Conservation (phyloP, 1,140 invertebrate genomes). For the Sminthurinus signatus region DNA sequence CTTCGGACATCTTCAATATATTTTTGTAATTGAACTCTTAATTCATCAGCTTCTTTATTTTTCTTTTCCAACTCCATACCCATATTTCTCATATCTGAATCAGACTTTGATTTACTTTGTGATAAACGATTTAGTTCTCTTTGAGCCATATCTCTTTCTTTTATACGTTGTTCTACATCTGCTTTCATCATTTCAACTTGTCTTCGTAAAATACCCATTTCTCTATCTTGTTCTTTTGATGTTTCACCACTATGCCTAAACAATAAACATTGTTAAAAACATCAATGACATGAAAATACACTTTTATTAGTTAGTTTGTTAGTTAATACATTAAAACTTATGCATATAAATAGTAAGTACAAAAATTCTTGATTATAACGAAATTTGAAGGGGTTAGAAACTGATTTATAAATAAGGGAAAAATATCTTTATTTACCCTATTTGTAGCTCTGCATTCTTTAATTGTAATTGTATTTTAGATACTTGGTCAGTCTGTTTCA, state of each 20-base stretch:
- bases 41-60: constrained; percentile 28
- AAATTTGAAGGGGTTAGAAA: no score
- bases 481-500: constrained; percentile 16
- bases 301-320: no score
- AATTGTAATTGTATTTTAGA: constrained; percentile 20
- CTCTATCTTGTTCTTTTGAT: constrained; percentile 24
- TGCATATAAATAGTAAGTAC: no score
- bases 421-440: constrained; percentile 19
- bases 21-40: constrained; percentile 34
- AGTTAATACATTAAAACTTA: no score
- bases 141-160: constrained; percentile 31
- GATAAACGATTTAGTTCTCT: constrained; percentile 20
- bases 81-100: constrained; percentile 24
- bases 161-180: constrained; percentile 26
- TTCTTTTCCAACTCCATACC: constrained; percentile 20
- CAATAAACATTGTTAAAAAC: not conserved
- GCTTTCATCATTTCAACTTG: constrained; percentile 19
- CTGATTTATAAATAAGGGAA: no score
- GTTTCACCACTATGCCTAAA: constrained; percentile 27
- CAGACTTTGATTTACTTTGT: constrained; percentile 6
- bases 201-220: constrained; percentile 11
- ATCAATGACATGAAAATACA: no score
- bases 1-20: constrained; percentile 39
- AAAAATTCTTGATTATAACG: no score
- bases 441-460: constrained; percentile 25